Conservation (phyloP, 2,888 invertebrate genomes). For the Opisthograptis luteolata region DNA sequence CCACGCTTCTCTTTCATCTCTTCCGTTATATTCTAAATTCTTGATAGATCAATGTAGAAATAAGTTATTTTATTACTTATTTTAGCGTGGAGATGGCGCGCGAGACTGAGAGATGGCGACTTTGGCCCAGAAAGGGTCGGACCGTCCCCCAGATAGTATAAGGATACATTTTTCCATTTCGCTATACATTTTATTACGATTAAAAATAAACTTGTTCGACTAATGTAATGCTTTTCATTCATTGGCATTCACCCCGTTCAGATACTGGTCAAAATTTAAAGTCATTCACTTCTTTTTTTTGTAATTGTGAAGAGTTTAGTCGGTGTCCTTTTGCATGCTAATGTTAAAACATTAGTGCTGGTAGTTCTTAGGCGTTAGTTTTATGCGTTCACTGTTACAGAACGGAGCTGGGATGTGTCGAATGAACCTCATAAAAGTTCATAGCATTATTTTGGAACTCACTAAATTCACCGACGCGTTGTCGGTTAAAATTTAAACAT, state of each 20-base stretch:
- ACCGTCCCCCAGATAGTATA: constrained; percentile 81
- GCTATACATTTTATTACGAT: constrained; percentile 64
- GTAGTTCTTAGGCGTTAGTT: constrained; percentile 27
- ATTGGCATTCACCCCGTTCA: constrained; percentile 65
- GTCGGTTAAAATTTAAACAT: too few relatives aligned
- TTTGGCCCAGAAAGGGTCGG: constrained; percentile 73
- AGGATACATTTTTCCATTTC: constrained; percentile 61
- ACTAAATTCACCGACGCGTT: too few relatives aligned
- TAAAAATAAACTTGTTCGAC: constrained; percentile 69
- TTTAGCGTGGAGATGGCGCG: constrained; percentile 76
- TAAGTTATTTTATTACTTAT: constrained; percentile 63
- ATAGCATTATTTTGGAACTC: too few relatives aligned
- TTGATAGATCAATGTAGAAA: constrained; percentile 36
- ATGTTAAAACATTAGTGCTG: constrained; percentile 44
- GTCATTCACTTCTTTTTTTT: constrained; percentile 83
- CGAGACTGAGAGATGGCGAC: constrained; percentile 79
- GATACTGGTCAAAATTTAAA: constrained; percentile 54
- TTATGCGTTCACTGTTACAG: constrained; percentile 18
- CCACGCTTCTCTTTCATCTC: constrained; percentile 39
- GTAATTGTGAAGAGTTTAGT: constrained; percentile 40
- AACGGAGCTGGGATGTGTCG: constrained; percentile 3
- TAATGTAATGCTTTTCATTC: constrained; percentile 79
- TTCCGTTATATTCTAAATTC: constrained; percentile 11
- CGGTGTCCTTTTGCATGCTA: constrained; percentile 80
- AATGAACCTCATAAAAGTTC: too few relatives aligned